Conservation (phyloP, 1,140 invertebrate genomes). For the Drosophila punjabiensis region DNA sequence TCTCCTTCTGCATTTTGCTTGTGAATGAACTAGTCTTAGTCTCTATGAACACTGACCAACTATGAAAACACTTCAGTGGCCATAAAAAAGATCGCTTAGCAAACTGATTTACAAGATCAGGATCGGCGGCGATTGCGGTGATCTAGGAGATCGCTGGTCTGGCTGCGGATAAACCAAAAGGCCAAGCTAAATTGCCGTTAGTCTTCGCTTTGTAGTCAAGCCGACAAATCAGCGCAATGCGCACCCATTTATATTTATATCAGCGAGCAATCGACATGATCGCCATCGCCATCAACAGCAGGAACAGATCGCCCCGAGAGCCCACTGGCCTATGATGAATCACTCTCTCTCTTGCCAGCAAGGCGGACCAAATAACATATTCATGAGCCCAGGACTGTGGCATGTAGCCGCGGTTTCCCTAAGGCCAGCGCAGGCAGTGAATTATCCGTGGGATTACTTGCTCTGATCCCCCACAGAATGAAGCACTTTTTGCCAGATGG, state of each 20-base stretch:
- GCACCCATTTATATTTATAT: constrained; percentile 69
- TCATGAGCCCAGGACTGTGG: constrained; percentile 13
- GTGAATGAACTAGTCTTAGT: constrained; percentile 44
- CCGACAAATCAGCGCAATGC: constrained; percentile 70
- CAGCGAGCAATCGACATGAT: constrained; percentile 71
- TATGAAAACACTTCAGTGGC: not conserved
- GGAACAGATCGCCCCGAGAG: constrained; percentile 43
- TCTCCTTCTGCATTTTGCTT: constrained; percentile 18
- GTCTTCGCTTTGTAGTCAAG: constrained; percentile 72
- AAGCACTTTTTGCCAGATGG: constrained; percentile 8
- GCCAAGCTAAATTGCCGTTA: constrained; percentile 64
- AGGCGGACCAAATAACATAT: constrained; percentile 27
- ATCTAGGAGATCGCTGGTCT: constrained; percentile 35
- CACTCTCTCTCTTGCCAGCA: constrained; percentile 56
- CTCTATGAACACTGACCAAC: not conserved
- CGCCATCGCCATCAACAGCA: constrained; percentile 37
- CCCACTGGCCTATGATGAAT: constrained; percentile 64
- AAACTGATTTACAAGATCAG: constrained; percentile 48
- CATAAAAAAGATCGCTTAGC: constrained; percentile 7
- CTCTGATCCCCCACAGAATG: constrained; percentile 15
- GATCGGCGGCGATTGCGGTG: constrained; percentile 38
- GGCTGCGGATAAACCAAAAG: constrained; percentile 30
- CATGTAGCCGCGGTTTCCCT: not conserved
- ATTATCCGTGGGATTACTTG: not conserved
- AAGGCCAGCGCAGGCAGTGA: constrained; percentile 22